A percentile compares a stretch with the other conserved stretches of the same genome.
Conservation (phyloP, 2,797 vertebrate species). For the Aphelocoma californica region DNA sequence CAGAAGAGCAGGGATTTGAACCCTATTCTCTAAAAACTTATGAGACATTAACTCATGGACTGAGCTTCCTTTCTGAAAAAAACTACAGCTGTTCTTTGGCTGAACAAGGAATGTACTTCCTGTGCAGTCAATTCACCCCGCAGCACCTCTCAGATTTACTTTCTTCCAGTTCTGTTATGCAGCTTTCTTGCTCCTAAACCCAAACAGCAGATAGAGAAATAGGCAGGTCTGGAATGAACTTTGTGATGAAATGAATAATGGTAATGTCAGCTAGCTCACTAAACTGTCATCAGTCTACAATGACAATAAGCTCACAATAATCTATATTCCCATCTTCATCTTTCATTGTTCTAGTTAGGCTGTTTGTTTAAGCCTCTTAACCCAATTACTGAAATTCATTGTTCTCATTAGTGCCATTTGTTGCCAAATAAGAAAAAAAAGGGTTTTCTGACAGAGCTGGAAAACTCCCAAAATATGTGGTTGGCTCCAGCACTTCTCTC, state of each 20-base stretch:
- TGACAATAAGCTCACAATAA: constrained; percentile 49
- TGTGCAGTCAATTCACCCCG: neutral
- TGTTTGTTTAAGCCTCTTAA: constrained; percentile 55
- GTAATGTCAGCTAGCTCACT: neutral
- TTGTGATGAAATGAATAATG: neutral
- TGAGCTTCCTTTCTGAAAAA: neutral
- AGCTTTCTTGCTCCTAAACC: neutral
- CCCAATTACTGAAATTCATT: constrained; percentile 53
- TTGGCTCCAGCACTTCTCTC: neutral
- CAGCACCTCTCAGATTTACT: neutral
- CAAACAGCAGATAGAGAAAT: neutral
- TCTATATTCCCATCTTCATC: constrained; percentile 39
- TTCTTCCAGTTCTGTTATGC: neutral
- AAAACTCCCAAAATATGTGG: constrained; percentile 19
- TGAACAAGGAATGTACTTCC: constrained; percentile 13
- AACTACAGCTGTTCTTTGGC: constrained; percentile 4
- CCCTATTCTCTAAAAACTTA: neutral
- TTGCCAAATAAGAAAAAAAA: neutral
- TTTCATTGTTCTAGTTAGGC: constrained; percentile 50
- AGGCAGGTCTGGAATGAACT: neutral
- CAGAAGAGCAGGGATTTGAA: neutral
- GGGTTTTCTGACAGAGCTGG: constrained; percentile 9
- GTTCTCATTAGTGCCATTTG: constrained; percentile 52
- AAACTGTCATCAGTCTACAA: constrained; percentile 25
- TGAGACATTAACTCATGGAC: neutral